These are phyloP conservation scores for Pipra filicauda DNA, from an alignment of 2,113 vertebrate species.

Conservation along the genomic window DNA sequence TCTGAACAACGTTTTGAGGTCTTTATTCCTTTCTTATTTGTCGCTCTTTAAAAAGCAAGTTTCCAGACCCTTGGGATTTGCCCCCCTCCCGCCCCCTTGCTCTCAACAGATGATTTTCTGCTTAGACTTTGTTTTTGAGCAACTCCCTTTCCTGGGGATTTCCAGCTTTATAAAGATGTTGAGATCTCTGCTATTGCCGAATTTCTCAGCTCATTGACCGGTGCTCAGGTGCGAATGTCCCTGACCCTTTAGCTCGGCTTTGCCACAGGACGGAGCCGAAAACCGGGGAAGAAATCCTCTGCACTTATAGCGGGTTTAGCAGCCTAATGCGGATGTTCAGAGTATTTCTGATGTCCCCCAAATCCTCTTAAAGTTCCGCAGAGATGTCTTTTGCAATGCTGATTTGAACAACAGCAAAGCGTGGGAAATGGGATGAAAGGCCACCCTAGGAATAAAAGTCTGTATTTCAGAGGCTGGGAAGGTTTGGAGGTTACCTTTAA, in stretches of 20 bases:
- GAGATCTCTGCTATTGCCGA: fast-evolving
- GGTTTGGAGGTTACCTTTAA: not conserved
- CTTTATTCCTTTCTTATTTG: not conserved
- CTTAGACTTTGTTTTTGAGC: not conserved
- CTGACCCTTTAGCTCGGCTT: not conserved
- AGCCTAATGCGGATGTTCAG: not conserved
- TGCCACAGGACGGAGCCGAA: fast-evolving
- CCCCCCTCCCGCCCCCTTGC: fast-evolving
- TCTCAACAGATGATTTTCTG: not conserved
- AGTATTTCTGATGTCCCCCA: not conserved
- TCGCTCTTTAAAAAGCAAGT: not conserved
- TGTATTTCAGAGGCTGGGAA: not conserved
- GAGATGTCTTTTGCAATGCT: not conserved
- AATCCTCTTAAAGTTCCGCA: not conserved
- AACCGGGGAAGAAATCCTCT: not conserved
- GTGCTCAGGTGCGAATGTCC: not conserved
- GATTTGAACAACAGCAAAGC: not conserved
- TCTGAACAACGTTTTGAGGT: not conserved
- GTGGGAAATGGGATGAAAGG: not conserved
- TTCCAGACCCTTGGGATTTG: fast-evolving
- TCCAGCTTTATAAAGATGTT: not conserved
- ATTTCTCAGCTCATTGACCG: not conserved
- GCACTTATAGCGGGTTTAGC: not conserved
- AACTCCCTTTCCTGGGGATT: not conserved
- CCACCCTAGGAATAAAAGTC: not conserved